Evolutionary conservation across 2,113 vertebrate genomes (phyloP).

Genomic region (Heloderma charlesbogerti): DNA sequence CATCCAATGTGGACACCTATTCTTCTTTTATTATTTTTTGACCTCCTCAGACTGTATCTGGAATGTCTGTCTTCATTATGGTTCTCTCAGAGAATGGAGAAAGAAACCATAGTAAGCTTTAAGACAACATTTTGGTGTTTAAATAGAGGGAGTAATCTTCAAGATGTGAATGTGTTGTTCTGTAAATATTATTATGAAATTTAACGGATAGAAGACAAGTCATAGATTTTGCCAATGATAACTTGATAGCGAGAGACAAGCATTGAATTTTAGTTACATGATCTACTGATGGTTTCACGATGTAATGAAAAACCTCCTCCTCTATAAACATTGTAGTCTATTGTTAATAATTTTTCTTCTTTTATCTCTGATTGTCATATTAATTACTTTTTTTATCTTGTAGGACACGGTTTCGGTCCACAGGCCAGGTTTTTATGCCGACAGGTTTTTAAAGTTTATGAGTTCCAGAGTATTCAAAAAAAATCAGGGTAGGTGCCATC

Average conservation of each 20-base stretch:
- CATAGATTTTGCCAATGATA: background rate
- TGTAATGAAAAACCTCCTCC: background rate
- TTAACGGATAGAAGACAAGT: background rate
- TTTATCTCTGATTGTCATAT: constrained; percentile 12
- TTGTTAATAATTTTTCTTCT: constrained; percentile 2
- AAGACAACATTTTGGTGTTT: constrained; percentile 8
- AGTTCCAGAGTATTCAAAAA: constrained; percentile 95
- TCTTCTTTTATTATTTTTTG: background rate
- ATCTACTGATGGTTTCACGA: background rate
- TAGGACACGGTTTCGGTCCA: constrained; percentile 97
- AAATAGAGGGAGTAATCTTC: background rate
- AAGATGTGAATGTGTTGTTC: background rate
- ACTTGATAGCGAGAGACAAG: background rate
- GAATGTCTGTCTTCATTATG: constrained; percentile 8
- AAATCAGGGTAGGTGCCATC: constrained; percentile 87
- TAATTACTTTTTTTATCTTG: constrained; percentile 54
- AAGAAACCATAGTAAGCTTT: background rate
- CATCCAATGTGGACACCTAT: background rate
- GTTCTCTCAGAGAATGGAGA: background rate
- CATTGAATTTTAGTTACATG: background rate
- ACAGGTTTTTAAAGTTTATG: constrained; percentile 99
- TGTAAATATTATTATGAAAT: background rate
- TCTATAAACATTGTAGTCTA: background rate
- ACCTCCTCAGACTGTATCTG: background rate
- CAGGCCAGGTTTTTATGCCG: constrained; percentile 94